Conservation (phyloP, 2,797 vertebrate genomes). For the Peromyscus eremicus region DNA sequence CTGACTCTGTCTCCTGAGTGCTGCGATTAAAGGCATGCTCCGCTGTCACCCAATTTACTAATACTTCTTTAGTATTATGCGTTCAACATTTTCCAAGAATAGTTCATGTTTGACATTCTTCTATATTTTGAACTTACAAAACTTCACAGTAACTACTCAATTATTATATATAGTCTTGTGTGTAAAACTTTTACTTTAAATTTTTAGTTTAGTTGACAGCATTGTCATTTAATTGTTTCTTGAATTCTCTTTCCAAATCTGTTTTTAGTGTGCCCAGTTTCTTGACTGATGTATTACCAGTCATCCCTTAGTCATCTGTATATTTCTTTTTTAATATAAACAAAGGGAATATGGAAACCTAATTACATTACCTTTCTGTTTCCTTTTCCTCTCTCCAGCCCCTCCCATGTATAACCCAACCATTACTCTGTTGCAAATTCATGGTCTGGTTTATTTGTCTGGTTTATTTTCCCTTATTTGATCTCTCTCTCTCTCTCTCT, state of each 20-base stretch:
- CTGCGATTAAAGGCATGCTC: too few relatives aligned
- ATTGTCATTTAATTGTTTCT: neutral
- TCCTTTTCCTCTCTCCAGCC: neutral
- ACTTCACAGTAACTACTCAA: neutral
- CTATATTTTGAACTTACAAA: neutral
- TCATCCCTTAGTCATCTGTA: neutral
- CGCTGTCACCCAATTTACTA: neutral
- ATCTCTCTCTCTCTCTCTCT: too few relatives aligned
- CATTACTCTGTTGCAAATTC: neutral
- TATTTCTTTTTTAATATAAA: neutral
- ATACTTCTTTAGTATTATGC: neutral
- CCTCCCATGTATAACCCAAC: neutral
- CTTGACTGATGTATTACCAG: neutral
- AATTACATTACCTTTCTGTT: neutral
- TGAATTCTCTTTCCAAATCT: neutral
- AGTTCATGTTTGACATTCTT: neutral
- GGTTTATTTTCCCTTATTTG: neutral
- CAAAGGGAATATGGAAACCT: neutral
- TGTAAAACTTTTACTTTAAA: slow-evolving; percentile 20
- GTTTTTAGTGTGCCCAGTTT: neutral
- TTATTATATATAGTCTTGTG: neutral
- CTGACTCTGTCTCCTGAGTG: too few relatives aligned
- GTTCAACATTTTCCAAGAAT: neutral
- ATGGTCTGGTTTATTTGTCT: neutral
- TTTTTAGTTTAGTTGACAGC: neutral